phyloP scores from a whole-genome alignment of 2,797 vertebrate species.

The Balearica regulorum region DNA sequence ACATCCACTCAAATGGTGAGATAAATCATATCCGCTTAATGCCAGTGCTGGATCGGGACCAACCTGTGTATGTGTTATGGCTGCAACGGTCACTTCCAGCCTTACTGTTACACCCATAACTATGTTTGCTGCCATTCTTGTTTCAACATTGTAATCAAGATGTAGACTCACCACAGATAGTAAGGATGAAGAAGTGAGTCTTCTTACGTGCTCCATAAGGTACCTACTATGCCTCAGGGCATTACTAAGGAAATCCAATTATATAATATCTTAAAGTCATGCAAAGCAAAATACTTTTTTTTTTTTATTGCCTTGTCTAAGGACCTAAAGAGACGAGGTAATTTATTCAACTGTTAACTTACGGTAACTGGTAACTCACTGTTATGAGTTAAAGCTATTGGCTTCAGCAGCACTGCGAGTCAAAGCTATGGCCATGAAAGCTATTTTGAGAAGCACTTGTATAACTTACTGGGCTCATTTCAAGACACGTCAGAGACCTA shows the following conservation, averaged over 20 bases:
- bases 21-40: neutral
- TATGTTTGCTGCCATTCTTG: neutral
- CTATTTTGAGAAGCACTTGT: neutral
- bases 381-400: neutral
- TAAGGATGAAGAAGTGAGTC: neutral
- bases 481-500: neutral
- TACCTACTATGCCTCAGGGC: neutral
- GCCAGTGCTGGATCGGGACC: neutral
- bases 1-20: neutral
- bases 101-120: neutral
- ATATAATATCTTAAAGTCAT: neutral
- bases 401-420: neutral
- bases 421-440: neutral
- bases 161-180: neutral
- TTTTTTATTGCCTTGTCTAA: neutral
- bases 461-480: neutral
- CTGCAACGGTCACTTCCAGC: neutral
- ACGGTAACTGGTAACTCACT: neutral
- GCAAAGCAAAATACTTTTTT: neutral
- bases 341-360: neutral
- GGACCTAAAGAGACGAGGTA: neutral
- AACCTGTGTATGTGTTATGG: neutral
- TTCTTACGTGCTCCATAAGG: neutral
- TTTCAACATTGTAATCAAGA: neutral
- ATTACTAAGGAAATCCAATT: neutral